phyloP scores from a whole-genome alignment of 92 coral and sea anemone species.

The Zoanthus solanderi region DNA sequence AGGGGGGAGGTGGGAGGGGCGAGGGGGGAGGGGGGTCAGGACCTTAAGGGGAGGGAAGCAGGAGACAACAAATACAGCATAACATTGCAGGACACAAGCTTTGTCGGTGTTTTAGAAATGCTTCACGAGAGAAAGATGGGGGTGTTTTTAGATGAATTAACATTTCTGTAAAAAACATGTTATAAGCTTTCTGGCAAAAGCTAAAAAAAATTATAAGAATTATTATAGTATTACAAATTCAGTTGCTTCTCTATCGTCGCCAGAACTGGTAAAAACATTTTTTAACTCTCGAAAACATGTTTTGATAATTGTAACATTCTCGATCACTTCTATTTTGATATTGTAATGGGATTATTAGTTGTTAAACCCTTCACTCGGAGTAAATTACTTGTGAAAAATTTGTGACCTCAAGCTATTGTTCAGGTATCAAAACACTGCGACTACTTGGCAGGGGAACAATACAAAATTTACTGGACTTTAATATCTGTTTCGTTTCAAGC shows the following conservation, averaged over 20 bases:
- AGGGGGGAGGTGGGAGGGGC: no score
- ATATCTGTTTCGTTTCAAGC: not conserved
- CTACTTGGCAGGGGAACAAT: constrained; percentile 2
- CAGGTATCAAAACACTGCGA: constrained; percentile 9
- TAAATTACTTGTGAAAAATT: constrained; percentile 7
- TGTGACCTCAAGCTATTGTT: constrained; percentile 25
- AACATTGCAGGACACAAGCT: no score
- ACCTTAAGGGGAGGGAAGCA: no score
- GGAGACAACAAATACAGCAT: no score
- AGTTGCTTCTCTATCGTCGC: not conserved
- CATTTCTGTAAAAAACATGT: not conserved
- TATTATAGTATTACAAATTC: not conserved
- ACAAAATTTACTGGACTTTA: constrained; percentile 3
- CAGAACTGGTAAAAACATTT: not conserved
- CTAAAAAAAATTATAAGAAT: not conserved
- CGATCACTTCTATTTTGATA: not conserved
- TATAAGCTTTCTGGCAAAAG: not conserved
- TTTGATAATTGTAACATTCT: not conserved
- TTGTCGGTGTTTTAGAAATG: not conserved
- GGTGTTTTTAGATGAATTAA: not conserved
- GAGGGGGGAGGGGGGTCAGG: no score
- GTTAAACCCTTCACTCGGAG: not conserved
- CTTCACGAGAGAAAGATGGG: not conserved
- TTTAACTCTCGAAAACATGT: not conserved
- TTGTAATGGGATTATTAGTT: not conserved